Evolutionary conservation across 1,140 invertebrate species (phyloP).

Genomic region (Cydia amplana): DNA sequence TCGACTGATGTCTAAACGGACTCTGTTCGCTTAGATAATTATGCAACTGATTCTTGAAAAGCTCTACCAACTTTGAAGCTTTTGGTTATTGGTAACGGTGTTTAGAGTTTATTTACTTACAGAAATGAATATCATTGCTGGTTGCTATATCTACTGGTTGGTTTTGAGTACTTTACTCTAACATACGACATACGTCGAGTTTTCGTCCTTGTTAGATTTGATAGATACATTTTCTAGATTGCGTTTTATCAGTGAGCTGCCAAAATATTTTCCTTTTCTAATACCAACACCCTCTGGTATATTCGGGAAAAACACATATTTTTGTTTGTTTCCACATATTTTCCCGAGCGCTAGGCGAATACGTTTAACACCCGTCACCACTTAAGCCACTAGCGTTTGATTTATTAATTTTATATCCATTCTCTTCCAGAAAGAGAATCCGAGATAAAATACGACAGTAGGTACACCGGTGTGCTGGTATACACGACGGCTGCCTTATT

Average conservation of each 20-base stretch:
- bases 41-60: background rate
- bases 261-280: conserved; percentile 2
- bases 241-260: background rate
- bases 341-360: conserved; percentile 3
- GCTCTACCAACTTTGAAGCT: background rate
- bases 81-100: background rate
- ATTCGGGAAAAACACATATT: conserved; percentile 1
- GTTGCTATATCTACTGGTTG: too few relatives aligned
- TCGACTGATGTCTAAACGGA: background rate
- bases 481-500: conserved; percentile 73
- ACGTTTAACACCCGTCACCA: conserved; percentile 23
- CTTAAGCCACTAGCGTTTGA: conserved; percentile 31
- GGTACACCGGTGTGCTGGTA: conserved; percentile 68
- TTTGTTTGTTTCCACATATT: background rate
- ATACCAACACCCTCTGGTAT: background rate
- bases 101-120: background rate
- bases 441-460: conserved; percentile 69
- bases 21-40: background rate
- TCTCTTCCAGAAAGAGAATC: conserved; percentile 64
- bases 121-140: too few relatives aligned
- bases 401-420: conserved; percentile 53
- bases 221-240: too few relatives aligned
- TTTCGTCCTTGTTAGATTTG: too few relatives aligned
- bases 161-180: background rate
- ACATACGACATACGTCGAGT: too few relatives aligned